These are phyloP conservation scores for Drymodes brunneopygia DNA, from an alignment of 2,113 vertebrate genomes.

Conservation along the genomic window DNA sequence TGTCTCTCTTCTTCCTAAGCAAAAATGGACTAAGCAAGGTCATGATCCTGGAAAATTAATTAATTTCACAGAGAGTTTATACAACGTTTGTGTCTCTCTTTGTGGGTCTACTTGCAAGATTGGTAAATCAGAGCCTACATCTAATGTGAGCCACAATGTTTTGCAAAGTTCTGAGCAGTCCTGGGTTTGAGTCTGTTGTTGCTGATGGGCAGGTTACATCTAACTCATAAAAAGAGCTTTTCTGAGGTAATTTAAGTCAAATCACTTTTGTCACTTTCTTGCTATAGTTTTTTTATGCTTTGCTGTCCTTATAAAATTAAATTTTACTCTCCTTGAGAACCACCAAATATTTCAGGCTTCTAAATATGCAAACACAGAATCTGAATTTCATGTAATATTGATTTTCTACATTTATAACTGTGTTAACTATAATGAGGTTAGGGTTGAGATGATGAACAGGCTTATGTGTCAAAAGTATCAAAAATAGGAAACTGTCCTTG, in stretches of 20 bases:
- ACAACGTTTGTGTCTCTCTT: not conserved
- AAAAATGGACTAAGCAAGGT: not conserved
- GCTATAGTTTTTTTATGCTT: not conserved
- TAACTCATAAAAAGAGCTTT: not conserved
- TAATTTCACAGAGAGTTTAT: not conserved
- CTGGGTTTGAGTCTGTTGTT: not conserved
- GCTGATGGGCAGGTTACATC: not conserved
- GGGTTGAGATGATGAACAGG: not conserved
- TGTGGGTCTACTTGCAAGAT: not conserved
- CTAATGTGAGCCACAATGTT: not conserved
- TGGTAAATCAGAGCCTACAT: not conserved
- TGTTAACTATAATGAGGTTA: not conserved
- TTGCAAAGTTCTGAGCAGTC: not conserved
- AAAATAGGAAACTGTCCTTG: not conserved
- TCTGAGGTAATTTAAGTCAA: not conserved
- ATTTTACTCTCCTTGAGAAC: not conserved
- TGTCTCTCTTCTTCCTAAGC: not conserved
- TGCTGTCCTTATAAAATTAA: not conserved
- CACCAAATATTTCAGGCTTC: not conserved
- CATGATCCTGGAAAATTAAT: not conserved
- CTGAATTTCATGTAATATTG: not conserved
- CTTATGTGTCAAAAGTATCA: not conserved
- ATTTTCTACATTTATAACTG: not conserved
- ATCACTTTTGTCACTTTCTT: not conserved
- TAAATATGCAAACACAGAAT: not conserved